Evolutionary conservation across 2,797 vertebrate genomes (phyloP).

Genomic region (Helicolenus hilgendorfi): DNA sequence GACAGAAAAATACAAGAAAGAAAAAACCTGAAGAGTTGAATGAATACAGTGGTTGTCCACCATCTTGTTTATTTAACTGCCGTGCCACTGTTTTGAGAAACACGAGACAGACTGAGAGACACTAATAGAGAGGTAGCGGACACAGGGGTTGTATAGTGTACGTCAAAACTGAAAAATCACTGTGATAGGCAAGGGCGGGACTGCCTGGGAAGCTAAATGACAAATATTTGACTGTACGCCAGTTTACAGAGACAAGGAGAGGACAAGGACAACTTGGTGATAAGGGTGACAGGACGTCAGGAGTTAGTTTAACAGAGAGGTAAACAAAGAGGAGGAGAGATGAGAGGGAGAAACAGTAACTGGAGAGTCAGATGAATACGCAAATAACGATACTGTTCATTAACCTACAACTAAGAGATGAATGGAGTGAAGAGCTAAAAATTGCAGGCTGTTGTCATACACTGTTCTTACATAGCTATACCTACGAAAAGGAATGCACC

Average conservation of each 20-base stretch:
- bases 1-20: not conserved
- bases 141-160: not conserved
- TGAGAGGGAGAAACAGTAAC: not conserved
- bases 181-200: not conserved
- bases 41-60: not conserved
- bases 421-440: not conserved
- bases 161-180: slow-evolving; percentile 29
- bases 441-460: not conserved
- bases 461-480: not conserved
- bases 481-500: not conserved
- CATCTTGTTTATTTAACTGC: not conserved
- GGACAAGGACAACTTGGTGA: not conserved
- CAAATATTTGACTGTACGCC: slow-evolving; percentile 34
- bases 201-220: slow-evolving; percentile 19
- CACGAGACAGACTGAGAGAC: not conserved
- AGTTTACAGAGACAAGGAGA: not conserved
- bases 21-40: not conserved
- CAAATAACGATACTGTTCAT: not conserved
- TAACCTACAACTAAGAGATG: not conserved
- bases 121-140: slow-evolving; percentile 22
- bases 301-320: not conserved
- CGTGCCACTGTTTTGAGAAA: not conserved
- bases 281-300: slow-evolving; percentile 7
- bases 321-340: not conserved
- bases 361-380: not conserved